Percentiles rank a stretch among this genome's conserved stretches.
These are phyloP conservation scores for Notospermus geniculatus DNA, from an alignment of 1,140 invertebrate species.

Conservation along the genomic window DNA sequence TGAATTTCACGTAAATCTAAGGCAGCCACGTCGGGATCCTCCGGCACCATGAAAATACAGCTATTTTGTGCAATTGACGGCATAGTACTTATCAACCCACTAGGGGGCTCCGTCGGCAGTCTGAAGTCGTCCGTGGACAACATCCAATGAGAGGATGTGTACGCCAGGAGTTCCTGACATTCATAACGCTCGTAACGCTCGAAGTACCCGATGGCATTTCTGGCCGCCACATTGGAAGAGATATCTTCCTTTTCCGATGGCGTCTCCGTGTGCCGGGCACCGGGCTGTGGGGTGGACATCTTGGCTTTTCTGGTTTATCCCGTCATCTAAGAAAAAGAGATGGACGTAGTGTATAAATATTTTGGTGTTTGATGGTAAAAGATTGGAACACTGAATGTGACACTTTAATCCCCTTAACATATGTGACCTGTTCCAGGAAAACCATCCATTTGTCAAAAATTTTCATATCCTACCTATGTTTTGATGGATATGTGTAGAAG, in stretches of 20 bases:
- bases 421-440: too few relatives aligned
- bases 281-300: constrained; percentile 1
- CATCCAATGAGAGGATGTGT: constrained; percentile 46
- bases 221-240: background rate
- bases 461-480: too few relatives aligned
- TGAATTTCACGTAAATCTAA: constrained; percentile 43
- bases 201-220: constrained; percentile 36
- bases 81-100: constrained; percentile 43
- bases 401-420: too few relatives aligned
- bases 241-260: constrained; percentile 7
- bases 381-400: too few relatives aligned
- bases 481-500: too few relatives aligned
- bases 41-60: constrained; percentile 23
- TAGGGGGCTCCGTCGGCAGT: constrained; percentile 44
- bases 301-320: background rate
- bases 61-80: constrained; percentile 24
- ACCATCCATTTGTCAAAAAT: too few relatives aligned
- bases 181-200: constrained; percentile 53
- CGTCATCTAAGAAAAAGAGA: too few relatives aligned
- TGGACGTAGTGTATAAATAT: too few relatives aligned
- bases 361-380: too few relatives aligned
- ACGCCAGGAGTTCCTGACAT: constrained; percentile 43
- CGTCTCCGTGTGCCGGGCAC: background rate
- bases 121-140: constrained; percentile 49
- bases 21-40: constrained; percentile 9